These are phyloP conservation scores for Bombus affinis DNA, from an alignment of 1,140 invertebrate species.

Conservation along the genomic window DNA sequence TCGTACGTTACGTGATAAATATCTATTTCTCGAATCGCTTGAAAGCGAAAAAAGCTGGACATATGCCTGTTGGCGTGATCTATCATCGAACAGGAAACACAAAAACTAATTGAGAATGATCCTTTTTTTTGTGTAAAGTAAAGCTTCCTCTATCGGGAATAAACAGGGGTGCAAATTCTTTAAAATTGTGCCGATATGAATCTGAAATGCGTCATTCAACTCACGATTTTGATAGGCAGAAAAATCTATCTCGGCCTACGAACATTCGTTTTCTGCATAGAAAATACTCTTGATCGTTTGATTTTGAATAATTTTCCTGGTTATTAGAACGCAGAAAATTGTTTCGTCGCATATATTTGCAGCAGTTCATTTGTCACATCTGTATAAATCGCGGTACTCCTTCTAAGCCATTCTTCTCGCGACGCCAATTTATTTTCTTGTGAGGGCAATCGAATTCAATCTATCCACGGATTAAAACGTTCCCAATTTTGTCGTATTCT, in stretches of 20 bases:
- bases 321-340: no score
- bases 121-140: no score
- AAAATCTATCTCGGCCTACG: no score
- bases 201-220: not conserved
- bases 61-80: not conserved
- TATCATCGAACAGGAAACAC: slow-evolving; percentile 23
- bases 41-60: not conserved
- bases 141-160: not conserved
- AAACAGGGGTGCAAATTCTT: not conserved
- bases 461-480: not conserved
- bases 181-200: not conserved
- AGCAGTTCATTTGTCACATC: no score
- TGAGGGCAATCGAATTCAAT: not conserved
- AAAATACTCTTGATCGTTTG: no score
- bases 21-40: not conserved
- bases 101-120: slow-evolving; percentile 22
- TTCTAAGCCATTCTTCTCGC: not conserved
- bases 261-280: no score
- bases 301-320: no score
- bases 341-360: no score
- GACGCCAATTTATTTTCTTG: not conserved
- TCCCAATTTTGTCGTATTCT: slow-evolving; percentile 27
- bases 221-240: no score
- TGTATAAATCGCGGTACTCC: not conserved
- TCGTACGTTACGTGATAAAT: not conserved